Evolutionary conservation across 2,113 vertebrate species (phyloP), one percentile per base, ranked within the genome.

Genomic region (Hyperopisus bebe): DNA sequence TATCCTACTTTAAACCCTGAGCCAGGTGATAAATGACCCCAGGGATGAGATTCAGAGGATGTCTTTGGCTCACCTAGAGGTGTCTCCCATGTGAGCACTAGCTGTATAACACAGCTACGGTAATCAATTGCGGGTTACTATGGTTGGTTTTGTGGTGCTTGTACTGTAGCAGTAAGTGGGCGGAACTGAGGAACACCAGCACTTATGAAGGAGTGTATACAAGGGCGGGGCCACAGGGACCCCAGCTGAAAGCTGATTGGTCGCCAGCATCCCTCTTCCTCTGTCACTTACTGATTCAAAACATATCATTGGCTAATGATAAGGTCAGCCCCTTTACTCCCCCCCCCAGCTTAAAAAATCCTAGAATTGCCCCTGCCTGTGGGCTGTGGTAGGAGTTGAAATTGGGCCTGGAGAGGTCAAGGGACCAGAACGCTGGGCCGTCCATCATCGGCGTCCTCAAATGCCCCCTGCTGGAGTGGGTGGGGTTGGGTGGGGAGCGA

Each of bases 391-490:
- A 11, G 62, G 91, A 91, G 39, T 90, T 89, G n/a, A 74, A 90
- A 58, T 27, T 24, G 27, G 89, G 91, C 94, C 91, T 87, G 66
- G 88, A 91, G 92, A 93, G 90, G 39, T 89, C 31, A 39, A 58
- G 90, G 93, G 92, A 89, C 93, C 93, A 94, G 92, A 90, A 93
- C 94, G 91, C 90, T 85, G 90, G 91, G 91, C 92, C 88, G 74
- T 92, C 92, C 91, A 92, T 94, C 94, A 90, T 92, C 91, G 91
- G 90, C 92, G 91, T 93, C 90, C 88, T 93, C 90, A 95, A 93
- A 93, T 94, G 92, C 58, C 90, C 90, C 89, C 31, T 90, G n/a
- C 31, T n/a, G 48, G 17, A 15, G 24, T 8, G 46, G 7, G n/a
- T 35, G 11, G 24, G 19, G n/a, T 27, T 2, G 50, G 48, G n/a